Conservation (phyloP, 2,888 invertebrate genomes). For the Halocaridina rubra region DNA sequence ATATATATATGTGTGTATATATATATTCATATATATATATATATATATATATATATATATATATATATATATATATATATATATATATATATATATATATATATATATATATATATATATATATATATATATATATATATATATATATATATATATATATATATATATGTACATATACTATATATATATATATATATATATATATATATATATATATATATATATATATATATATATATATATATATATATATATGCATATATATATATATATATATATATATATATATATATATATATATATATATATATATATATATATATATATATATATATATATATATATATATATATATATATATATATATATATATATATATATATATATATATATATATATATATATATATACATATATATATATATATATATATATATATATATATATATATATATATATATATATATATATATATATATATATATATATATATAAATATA, state of each 20-base stretch:
- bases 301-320: neutral
- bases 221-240: neutral
- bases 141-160: neutral
- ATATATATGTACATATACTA: neutral
- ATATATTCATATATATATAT: neutral
- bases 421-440: constrained; percentile 11
- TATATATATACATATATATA: neutral
- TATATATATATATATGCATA: neutral
- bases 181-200: neutral
- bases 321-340: neutral
- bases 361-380: neutral
- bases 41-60: neutral
- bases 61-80: neutral
- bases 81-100: neutral
- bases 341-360: neutral
- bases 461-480: constrained; percentile 8
- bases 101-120: neutral
- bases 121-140: neutral
- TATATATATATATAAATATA: neutral
- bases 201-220: neutral
- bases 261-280: neutral
- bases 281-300: neutral
- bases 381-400: neutral
- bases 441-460: constrained; percentile 3
- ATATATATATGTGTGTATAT: neutral